phyloP scores from a whole-genome alignment of 2,888 invertebrate genomes.

The Chymomyza fuscimana region DNA sequence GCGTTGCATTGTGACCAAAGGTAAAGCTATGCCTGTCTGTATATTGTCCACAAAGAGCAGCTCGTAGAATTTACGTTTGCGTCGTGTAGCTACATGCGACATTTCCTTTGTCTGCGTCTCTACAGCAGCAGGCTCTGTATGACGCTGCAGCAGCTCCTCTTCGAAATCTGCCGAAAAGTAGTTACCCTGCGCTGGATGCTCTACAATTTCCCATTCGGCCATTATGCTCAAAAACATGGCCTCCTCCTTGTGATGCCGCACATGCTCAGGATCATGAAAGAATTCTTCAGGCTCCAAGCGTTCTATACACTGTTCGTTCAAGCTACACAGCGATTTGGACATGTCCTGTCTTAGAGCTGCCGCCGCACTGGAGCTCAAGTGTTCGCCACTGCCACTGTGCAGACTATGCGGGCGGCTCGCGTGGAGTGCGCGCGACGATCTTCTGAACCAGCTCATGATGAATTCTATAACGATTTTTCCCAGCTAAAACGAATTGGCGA shows the following conservation, averaged over 20 bases:
- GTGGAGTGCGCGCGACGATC: conserved; percentile 82
- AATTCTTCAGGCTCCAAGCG: conserved; percentile 78
- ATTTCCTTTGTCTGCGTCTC: conserved; percentile 8
- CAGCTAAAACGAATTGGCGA: conserved; percentile 83
- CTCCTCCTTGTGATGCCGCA: conserved; percentile 77
- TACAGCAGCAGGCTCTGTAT: background rate
- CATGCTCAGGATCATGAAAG: conserved; percentile 79
- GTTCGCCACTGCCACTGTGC: conserved; percentile 16
- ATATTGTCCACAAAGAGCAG: conserved; percentile 67
- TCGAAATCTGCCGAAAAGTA: conserved; percentile 78
- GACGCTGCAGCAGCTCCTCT: conserved; percentile 69
- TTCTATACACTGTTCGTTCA: conserved; percentile 62
- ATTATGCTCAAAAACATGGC: conserved; percentile 73
- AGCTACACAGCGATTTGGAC: conserved; percentile 56
- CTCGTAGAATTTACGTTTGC: conserved; percentile 63
- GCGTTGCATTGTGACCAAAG: conserved; percentile 17
- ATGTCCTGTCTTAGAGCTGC: conserved; percentile 28
- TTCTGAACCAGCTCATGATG: conserved; percentile 85
- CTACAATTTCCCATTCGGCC: conserved; percentile 78
- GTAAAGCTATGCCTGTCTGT: conserved; percentile 64
- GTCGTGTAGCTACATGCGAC: background rate
- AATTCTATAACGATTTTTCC: conserved; percentile 83
- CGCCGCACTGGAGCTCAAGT: background rate
- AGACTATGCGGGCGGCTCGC: conserved; percentile 78
- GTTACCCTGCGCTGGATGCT: conserved; percentile 67